Base-by-base conservation (phyloP, 2,888 invertebrate species). In the Buathra laborator region DNA sequence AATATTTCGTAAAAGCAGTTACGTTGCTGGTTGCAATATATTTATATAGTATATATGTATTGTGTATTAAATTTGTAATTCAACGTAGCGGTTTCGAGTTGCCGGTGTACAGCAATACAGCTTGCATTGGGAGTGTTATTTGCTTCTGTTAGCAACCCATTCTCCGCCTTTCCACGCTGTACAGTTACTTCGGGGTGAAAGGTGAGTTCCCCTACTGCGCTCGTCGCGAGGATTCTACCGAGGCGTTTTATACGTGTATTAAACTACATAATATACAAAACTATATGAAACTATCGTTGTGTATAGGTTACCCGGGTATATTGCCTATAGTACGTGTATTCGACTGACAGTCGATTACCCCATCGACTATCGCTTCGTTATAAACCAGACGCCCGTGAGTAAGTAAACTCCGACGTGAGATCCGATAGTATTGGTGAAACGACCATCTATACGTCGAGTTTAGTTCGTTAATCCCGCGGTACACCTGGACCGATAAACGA, bases 141-240 rank as follows among this genome's bases (percentile, higher is more conserved):
- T 86, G 86, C 86, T 86, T 87, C 85, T 87, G 87, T 83, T 84
- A 82, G 83, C 85, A 86, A 88, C 86, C 86, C 86, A 85, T 89
- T 89, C 88, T 82, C 87, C 83, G 88, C 87, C 87, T 89, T 88
- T 90, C 87, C 88, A 75, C 85, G 86, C 81, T 88, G 87, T 89
- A 91, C 90, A 90, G 91, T 90, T 91, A 91, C 78, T 87, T 81
- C 87, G 67, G 90, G 90, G 90, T 91, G 91, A 91, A 91, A 91
- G 91, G 91, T 90, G 89, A 91, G 84, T 78, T 79, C 84, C 81
- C 81, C 83, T 72, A 75, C 80, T 46, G 67, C 9, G 19, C 64
- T 37, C 43, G 53, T 48, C n/a, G 29, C 67, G 83, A 77, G 81
- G 77, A 81, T 84, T 67, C 80, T 81, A 76, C 80, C 66, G 66